Evolutionary conservation across 37 sponge, comb jelly and placozoan species (phyloP).

Genomic region (Hormiphora californensis): DNA sequence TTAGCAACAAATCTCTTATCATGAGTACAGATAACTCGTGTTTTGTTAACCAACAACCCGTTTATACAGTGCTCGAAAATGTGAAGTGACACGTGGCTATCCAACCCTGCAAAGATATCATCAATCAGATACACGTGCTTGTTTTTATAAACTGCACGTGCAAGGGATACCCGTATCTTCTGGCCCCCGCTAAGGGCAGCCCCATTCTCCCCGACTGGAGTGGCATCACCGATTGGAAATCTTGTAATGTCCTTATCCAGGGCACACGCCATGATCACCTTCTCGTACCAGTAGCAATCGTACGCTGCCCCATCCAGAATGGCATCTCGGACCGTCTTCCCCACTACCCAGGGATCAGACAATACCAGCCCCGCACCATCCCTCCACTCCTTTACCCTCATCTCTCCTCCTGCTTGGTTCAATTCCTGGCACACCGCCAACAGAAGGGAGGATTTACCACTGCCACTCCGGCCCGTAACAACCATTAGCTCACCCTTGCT

Average conservation of each 20-base stretch:
- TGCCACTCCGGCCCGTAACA: slow-evolving; percentile 78
- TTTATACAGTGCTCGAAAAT: slow-evolving; percentile 73
- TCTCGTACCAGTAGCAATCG: slow-evolving; percentile 61
- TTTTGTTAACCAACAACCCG: slow-evolving; percentile 73
- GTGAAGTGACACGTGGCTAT: slow-evolving; percentile 87
- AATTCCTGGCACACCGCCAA: slow-evolving; percentile 88
- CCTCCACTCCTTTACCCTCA: slow-evolving; percentile 54
- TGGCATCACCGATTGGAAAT: slow-evolving; percentile 80
- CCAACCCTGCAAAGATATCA: slow-evolving; percentile 94
- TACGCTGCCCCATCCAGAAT: slow-evolving; percentile 79
- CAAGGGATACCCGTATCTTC: slow-evolving; percentile 86
- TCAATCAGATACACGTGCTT: slow-evolving; percentile 86
- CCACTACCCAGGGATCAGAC: slow-evolving; percentile 91
- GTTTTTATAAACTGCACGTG: slow-evolving; percentile 94
- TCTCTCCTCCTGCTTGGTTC: slow-evolving; percentile 64
- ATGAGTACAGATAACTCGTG: slow-evolving; percentile 70
- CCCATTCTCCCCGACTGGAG: slow-evolving; percentile 95
- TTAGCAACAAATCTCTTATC: slow-evolving; percentile 61
- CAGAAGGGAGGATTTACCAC: slow-evolving; percentile 87
- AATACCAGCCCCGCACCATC: slow-evolving; percentile 52
- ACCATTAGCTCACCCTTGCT: slow-evolving; percentile 82
- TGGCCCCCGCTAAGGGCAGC: slow-evolving; percentile 98
- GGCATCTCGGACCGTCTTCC: slow-evolving; percentile 80
- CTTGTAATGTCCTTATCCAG: slow-evolving; percentile 74
- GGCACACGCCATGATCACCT: slow-evolving; percentile 80